Base-by-base conservation (phyloP, 2,888 invertebrate genomes). In the Tolmerus cingulatus region DNA sequence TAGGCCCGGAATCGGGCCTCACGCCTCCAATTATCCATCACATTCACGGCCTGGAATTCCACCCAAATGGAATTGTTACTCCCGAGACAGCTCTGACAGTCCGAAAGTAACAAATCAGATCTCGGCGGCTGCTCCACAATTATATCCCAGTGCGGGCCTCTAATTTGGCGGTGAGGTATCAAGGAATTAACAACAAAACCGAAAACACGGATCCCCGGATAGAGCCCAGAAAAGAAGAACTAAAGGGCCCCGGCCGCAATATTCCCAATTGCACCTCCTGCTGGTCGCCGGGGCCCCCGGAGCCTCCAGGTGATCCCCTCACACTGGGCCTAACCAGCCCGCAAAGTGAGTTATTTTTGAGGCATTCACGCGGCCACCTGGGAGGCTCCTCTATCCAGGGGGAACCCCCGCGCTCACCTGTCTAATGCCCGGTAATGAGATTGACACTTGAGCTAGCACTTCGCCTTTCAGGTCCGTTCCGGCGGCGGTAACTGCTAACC, bases 21-120 rank as follows among this genome's bases (percentile, higher is more conserved):
- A 85, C 85, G 85, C 85, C 85, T 85, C 85, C 85, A 85, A 85
- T 85, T 85, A 85, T 85, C 85, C 85, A 85, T 37, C 74, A 46
- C 85, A 74, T 74, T 74, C 74, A 74, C 5, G 66, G 82, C 23
- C 40, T 9, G 51, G 66, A 40, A 66, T 66, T 37, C 7, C 23
- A 37, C 46, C 46, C 66, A 78, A 86, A 77, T 86, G 77, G 86
- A 86, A 77, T 77, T 86, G 86, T 86, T 86, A 86, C 46, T 34
- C 77, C 57, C 27, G 55, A 77, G 86, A 86, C 86, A 86, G 77
- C 77, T 86, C 77, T 77, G 77, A 86, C 77, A 86, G 57, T 77
- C 77, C 55, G 37, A 77, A 77, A 14, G 77, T 77, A 86, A 77
- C 77, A 86, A 86, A 86, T 86, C 86, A 37, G 55, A 78, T 86